Evolutionary conservation across 2,113 vertebrate species (phyloP), one percentile per base, ranked within the genome.

Genomic region (Clarias macrocephalus): DNA sequence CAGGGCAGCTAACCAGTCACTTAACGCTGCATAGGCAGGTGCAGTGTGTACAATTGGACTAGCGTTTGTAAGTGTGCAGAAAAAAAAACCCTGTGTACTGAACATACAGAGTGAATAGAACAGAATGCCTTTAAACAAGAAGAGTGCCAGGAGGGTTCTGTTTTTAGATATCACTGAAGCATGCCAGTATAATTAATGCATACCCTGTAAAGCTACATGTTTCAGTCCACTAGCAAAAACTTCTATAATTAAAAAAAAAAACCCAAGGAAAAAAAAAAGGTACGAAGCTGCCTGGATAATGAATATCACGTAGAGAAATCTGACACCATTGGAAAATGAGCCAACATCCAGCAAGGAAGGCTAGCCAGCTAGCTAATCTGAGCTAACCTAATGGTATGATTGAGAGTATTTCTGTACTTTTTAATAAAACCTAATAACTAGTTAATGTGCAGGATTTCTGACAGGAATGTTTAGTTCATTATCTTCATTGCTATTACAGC

Each of bases 1-100:
- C 72, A 83, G 86, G 72, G 86, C 59, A 65, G 62, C 30, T 42
- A 83, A 87, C 81, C 72, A 83, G 60, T 68, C 48, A 83, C 70
- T 87, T 87, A 82, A n/a, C 28, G 16, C 60, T 68, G 86, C 81
- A 79, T 37, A 77, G 72, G 79, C 60, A 79, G 60, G 81, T 66
- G 68, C 48, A 19, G 66, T 79, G 81, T 83, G 81, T 77, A 79
- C 59, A 72, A n/a, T 33, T 72, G 42, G 37, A 16, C 80, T 76
- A 10, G 25, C 48, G 76, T 83, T 65, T 82, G 59, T 30, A 62
- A 87, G 37, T 28, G n/a, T 42, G 15, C 85, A 82, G 63, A 86
- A n/a, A 66, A 57, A 60, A 42, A 48, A 48, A 48, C n/a, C 19
- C 73, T 66, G 73, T 30, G 25, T 56, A 54, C n/a, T 52, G 48